Base-by-base conservation (phyloP, 2,113 vertebrate species). In the Zosterops borbonicus region DNA sequence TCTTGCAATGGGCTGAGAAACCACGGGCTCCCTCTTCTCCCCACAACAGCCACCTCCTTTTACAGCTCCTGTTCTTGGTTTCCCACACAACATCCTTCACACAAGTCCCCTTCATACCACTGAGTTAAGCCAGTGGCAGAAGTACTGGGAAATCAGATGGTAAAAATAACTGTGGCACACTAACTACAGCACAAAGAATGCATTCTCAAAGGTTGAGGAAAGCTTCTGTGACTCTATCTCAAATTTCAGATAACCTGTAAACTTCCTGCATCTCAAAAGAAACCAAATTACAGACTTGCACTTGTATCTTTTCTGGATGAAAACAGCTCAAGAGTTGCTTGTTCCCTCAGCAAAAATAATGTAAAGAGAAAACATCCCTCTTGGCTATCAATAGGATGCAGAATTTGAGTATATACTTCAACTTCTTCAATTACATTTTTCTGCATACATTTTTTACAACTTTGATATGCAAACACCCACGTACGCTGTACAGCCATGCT, bases 21-120 rank as follows among this genome's bases (percentile, higher is more conserved):
- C 17, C 19, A 27, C 0, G 1, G 17, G 31, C 5, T 81, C 52
- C 28, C 13, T 39, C 35, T 52, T 75, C 46, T 64, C 23, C 25
- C 46, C 5, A 4, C 11, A 0, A 55, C 22, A 59, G 52, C 7
- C 33, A 33, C 31, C 12, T 53, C 33, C 14, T 49, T 49, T 52
- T 52, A 78, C 42, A 87, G 37, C n/a, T 70, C 64, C 64, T 73
- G 18, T 24, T 28, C 33, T 27, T 50, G 5, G 2, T 11, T 33
- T 53, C 41, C 44, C 74, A 62, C 29, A 67, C 47, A 58, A 50
- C 0, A 1, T 41, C n/a, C 6, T 53, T 65, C 22, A 39, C 23
- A 2, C 0, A 1, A 60, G 12, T 17, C 14, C 8, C 9, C 35
- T 33, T 82, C 28, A 63, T 25, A 37, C 46, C 59, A 58, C 24